These are phyloP conservation scores for Akabosia matsudoensis DNA, from an alignment of 1,140 invertebrate genomes.

Conservation along the genomic window DNA sequence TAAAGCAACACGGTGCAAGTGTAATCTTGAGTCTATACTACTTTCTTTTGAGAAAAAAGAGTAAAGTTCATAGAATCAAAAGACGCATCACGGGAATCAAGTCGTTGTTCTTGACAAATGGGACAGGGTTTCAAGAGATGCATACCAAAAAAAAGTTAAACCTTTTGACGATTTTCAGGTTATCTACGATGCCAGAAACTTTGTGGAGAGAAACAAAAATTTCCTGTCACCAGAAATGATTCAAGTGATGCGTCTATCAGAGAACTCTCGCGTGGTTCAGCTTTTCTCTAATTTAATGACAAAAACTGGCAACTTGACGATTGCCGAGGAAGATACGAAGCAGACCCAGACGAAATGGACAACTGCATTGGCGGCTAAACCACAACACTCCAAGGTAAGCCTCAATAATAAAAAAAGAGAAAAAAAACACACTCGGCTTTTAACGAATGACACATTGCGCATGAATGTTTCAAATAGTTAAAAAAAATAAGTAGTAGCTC, in stretches of 20 bases:
- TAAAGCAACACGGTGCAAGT: neutral
- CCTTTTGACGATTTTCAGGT: constrained; percentile 40
- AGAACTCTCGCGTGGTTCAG: constrained; percentile 65
- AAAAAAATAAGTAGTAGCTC: no score
- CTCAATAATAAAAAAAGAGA: no score
- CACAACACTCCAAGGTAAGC: constrained; percentile 9
- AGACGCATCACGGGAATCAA: no score
- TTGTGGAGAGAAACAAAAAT: constrained; percentile 82
- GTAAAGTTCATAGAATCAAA: no score
- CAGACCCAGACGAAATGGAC: constrained; percentile 48
- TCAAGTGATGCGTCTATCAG: constrained; percentile 68
- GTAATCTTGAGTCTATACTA: no score
- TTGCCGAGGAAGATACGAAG: constrained; percentile 47
- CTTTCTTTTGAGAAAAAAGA: no score
- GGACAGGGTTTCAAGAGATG: neutral
- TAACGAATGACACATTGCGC: no score
- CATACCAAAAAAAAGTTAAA: neutral
- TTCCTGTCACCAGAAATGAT: constrained; percentile 78
- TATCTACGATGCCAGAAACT: constrained; percentile 73
- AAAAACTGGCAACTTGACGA: constrained; percentile 73
- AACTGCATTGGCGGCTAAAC: constrained; percentile 51
- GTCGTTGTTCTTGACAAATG: neutral
- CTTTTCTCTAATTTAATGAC: constrained; percentile 81
- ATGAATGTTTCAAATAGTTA: no score
- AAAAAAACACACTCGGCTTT: neutral